Conservation (phyloP, 2,797 vertebrate species). For the Fringilla coelebs region DNA sequence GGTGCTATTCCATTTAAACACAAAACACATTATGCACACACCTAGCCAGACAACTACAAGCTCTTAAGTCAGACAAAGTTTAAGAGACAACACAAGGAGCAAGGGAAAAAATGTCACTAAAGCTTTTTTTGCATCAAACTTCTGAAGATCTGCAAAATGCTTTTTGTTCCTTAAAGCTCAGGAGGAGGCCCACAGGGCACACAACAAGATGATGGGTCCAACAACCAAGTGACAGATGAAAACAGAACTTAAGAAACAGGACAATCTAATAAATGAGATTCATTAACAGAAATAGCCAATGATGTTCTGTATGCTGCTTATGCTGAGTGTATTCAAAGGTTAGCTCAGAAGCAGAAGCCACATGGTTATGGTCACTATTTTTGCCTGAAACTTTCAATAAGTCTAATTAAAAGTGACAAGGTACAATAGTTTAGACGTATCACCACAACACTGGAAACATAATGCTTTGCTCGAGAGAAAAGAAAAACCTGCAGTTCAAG, state of each 20-base stretch:
- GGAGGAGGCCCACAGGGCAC: not conserved
- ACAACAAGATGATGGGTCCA: not conserved
- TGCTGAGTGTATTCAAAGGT: not conserved
- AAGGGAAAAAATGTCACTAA: not conserved
- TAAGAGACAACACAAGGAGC: not conserved
- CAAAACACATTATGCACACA: not conserved
- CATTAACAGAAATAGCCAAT: not conserved
- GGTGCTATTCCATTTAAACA: not conserved
- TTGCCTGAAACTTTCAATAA: not conserved
- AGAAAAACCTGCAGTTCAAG: not conserved
- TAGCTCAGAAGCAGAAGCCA: not conserved
- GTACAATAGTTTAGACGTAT: not conserved
- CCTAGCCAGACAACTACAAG: rapidly evolving
- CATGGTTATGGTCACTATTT: not conserved
- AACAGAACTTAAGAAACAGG: not conserved
- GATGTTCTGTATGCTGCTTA: not conserved
- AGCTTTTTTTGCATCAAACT: not conserved
- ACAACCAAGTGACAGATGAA: not conserved
- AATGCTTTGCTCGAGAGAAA: not conserved
- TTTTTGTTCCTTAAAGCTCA: not conserved
- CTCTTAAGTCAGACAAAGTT: not conserved
- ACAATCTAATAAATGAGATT: not conserved
- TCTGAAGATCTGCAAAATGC: not conserved
- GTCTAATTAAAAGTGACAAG: not conserved
- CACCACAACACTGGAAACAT: not conserved